Evolutionary conservation across 2,113 vertebrate species (phyloP).

Genomic region (Myxocyprinus asiaticus): DNA sequence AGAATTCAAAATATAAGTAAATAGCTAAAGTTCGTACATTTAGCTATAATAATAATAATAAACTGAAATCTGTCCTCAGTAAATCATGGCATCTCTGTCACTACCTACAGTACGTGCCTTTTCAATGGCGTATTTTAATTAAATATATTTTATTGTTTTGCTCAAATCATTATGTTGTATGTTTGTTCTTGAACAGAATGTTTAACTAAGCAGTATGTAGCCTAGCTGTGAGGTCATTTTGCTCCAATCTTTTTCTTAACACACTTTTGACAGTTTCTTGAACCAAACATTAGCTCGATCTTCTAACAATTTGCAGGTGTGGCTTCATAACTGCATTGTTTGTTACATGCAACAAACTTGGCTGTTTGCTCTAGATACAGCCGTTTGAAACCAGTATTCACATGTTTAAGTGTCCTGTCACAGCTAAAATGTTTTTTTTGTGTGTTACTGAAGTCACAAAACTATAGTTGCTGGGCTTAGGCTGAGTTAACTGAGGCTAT

Average conservation of each 20-base stretch:
- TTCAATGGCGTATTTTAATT: no score
- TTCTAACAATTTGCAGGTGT: background rate
- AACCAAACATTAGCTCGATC: background rate
- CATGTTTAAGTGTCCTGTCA: background rate
- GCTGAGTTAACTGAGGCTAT: background rate
- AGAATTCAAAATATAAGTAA: background rate
- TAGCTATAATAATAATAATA: background rate
- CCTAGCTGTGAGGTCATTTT: background rate
- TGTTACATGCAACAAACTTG: background rate
- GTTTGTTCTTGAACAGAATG: slow-evolving; percentile 10
- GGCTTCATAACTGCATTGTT: background rate
- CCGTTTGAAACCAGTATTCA: background rate
- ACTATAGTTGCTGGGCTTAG: background rate
- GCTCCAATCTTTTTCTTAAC: background rate
- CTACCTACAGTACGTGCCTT: no score
- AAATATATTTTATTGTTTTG: background rate
- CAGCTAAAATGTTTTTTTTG: background rate
- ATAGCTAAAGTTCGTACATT: background rate
- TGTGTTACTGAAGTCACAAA: background rate
- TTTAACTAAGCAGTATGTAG: background rate
- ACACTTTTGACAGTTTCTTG: background rate
- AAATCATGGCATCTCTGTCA: background rate
- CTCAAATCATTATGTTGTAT: no score
- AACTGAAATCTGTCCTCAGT: background rate
- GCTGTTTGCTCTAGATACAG: background rate